A percentile compares a stretch with the other conserved stretches of the same genome.
phyloP scores from a whole-genome alignment of 2,113 vertebrate genomes.

The Aegithalos caudatus region DNA sequence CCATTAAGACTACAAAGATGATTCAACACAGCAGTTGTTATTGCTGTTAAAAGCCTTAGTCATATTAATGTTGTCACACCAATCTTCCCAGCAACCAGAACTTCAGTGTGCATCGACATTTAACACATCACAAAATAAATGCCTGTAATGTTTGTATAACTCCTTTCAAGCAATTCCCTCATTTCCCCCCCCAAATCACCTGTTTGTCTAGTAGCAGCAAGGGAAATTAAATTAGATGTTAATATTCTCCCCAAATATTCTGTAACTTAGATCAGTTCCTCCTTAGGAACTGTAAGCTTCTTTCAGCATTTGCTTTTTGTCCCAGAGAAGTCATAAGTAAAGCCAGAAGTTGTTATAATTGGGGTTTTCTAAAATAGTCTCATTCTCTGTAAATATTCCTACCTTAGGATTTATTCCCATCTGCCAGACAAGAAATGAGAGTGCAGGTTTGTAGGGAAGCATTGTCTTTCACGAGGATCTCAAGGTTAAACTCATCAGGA shows the following conservation, averaged over 20 bases:
- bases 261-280: not conserved
- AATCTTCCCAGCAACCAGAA: not conserved
- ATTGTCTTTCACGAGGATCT: not conserved
- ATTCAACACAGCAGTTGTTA: not conserved
- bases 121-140: slow-evolving; percentile 34
- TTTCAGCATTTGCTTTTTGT: slow-evolving; percentile 25
- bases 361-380: not conserved
- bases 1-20: slow-evolving; percentile 12
- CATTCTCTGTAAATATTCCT: not conserved
- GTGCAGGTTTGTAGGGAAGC: not conserved
- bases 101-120: slow-evolving; percentile 17
- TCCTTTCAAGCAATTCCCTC: not conserved
- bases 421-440: not conserved
- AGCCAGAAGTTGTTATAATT: not conserved
- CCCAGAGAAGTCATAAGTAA: slow-evolving; percentile 9
- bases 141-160: slow-evolving; percentile 3
- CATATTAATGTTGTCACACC: slow-evolving; percentile 24
- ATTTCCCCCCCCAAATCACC: not conserved
- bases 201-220: not conserved
- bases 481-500: not conserved
- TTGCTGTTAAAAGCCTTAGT: slow-evolving; percentile 44
- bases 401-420: not conserved
- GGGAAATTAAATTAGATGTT: slow-evolving; percentile 40
- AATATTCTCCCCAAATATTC: slow-evolving; percentile 5
- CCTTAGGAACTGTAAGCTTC: not conserved